These are phyloP conservation scores for Enteromius afrohamiltoni DNA, from an alignment of 2,797 vertebrate genomes.

Conservation along the genomic window DNA sequence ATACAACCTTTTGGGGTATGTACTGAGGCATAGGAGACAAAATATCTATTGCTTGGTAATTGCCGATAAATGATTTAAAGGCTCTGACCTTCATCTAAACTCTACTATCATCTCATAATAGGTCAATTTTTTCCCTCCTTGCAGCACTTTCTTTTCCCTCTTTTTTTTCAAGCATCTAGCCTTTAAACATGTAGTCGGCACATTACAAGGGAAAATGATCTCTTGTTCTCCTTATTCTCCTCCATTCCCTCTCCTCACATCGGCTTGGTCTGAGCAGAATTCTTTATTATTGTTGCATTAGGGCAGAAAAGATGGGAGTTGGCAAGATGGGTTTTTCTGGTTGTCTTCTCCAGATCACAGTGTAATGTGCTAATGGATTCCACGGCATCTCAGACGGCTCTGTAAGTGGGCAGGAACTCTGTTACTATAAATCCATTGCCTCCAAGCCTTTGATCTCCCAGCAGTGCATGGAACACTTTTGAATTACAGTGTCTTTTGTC, in stretches of 20 bases:
- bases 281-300: conserved; percentile 41
- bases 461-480: conserved; percentile 33
- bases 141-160: not conserved
- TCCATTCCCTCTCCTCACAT: conserved; percentile 12
- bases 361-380: conserved; percentile 78
- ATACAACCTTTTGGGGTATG: not conserved
- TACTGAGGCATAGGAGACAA: not conserved
- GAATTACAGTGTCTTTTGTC: conserved; percentile 27
- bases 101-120: not conserved
- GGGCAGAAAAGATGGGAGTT: conserved; percentile 19
- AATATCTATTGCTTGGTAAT: not conserved
- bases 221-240: conserved; percentile 4
- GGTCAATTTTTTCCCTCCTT: not conserved
- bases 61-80: conserved; percentile 28
- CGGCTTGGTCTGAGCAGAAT: conserved; percentile 22
- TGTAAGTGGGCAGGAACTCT: conserved; percentile 32
- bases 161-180: conserved; percentile 4
- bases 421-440: conserved; percentile 36
- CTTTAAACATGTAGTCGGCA: conserved; percentile 17
- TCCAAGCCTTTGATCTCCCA: conserved; percentile 26
- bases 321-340: conserved; percentile 68
- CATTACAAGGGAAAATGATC: conserved; percentile 20
- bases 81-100: conserved; percentile 10
- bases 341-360: conserved; percentile 65
- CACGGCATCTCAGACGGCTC: conserved; percentile 58